phyloP scores from a whole-genome alignment of 2,113 vertebrate species.

The Hemiscyllium ocellatum region DNA sequence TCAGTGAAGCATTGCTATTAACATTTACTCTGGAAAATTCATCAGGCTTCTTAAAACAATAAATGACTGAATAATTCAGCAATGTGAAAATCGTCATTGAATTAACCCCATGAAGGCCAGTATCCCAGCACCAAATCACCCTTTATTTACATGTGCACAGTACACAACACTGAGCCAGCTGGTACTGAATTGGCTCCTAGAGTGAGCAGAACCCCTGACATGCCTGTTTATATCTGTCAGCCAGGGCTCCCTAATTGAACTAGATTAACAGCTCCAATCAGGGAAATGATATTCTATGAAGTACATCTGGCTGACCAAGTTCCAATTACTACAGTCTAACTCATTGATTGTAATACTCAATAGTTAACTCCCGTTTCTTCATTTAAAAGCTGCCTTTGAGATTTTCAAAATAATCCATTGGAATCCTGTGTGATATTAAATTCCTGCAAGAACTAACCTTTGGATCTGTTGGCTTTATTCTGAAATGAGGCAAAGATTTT shows the following conservation, averaged over 20 bases:
- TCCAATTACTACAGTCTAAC: not conserved
- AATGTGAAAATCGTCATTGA: not conserved
- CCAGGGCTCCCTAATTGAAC: too few species aligned
- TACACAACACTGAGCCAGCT: too few species aligned
- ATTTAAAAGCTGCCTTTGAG: not conserved
- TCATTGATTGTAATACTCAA: constrained; percentile 8
- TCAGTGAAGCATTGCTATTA: not conserved
- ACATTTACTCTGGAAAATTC: not conserved
- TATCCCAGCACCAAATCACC: too few species aligned
- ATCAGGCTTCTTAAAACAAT: not conserved
- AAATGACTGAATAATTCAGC: constrained; percentile 15
- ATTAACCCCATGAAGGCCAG: too few species aligned
- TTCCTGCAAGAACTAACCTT: constrained; percentile 14
- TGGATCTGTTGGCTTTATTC: not conserved
- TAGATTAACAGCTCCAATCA: too few species aligned
- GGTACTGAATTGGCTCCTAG: too few species aligned
- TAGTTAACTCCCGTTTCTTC: not conserved
- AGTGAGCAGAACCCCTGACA: too few species aligned
- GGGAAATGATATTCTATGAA: too few species aligned
- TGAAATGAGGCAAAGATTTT: not conserved
- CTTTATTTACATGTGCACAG: too few species aligned
- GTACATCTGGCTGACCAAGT: too few species aligned
- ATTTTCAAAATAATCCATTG: constrained; percentile 20
- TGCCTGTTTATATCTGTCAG: too few species aligned
- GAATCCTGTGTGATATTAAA: constrained; percentile 22